phyloP scores from a whole-genome alignment of 2,113 vertebrate genomes.

The Chionis minor region DNA sequence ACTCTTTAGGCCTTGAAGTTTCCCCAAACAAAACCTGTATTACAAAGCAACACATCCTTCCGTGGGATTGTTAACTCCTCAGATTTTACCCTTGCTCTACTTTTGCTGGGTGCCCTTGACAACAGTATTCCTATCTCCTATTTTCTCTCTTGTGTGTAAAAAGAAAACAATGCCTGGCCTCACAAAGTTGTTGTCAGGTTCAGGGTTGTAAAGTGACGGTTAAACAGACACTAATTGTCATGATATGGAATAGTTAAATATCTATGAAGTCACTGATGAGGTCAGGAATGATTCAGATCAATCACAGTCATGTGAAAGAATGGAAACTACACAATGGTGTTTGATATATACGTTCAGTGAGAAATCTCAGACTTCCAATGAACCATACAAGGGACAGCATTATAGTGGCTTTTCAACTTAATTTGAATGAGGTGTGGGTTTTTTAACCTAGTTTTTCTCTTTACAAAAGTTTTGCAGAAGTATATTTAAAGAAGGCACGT shows the following conservation, averaged over 20 bases:
- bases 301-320: neutral
- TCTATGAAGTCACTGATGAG: neutral
- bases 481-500: accelerated
- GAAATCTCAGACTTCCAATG: neutral
- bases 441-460: neutral
- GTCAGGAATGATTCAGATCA: neutral
- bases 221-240: neutral
- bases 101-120: neutral
- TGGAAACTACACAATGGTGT: neutral
- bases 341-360: neutral
- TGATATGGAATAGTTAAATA: neutral
- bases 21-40: neutral
- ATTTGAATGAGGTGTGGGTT: neutral
- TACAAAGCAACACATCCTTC: neutral
- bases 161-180: neutral
- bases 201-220: neutral
- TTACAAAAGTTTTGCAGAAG: neutral
- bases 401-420: neutral
- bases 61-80: neutral
- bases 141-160: neutral
- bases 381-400: neutral
- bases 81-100: neutral
- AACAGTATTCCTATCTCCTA: neutral
- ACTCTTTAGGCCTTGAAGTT: neutral
- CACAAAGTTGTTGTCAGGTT: neutral